Evolutionary conservation across 2,797 vertebrate genomes (phyloP).

Genomic region (Bucorvus abyssinicus): DNA sequence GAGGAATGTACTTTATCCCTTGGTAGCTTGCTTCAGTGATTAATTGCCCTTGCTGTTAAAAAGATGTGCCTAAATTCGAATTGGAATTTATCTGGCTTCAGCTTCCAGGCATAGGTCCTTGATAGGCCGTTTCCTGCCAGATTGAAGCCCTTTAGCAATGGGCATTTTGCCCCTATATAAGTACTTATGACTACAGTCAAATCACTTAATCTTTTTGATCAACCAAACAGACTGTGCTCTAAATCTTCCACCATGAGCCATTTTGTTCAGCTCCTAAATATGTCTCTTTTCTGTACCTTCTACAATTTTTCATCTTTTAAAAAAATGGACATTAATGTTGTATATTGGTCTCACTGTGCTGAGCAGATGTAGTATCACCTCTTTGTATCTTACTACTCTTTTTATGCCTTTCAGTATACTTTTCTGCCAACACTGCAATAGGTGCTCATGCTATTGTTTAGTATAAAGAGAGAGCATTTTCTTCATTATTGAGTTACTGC

Average conservation of each 20-base stretch:
- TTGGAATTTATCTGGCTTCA: constrained; percentile 26
- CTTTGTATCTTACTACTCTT: neutral
- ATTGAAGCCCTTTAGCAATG: neutral
- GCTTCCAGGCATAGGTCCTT: neutral
- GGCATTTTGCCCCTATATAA: neutral
- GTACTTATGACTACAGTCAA: neutral
- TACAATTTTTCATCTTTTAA: neutral
- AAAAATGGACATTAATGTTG: neutral
- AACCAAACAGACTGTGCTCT: neutral
- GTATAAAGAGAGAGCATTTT: neutral
- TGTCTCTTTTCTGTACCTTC: neutral
- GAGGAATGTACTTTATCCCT: neutral
- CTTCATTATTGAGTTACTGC: neutral
- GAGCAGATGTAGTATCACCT: neutral
- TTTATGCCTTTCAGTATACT: neutral
- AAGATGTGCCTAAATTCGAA: constrained; percentile 28
- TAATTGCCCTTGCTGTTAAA: neutral
- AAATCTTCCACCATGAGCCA: neutral
- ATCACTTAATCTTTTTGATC: neutral
- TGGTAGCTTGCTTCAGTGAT: constrained; percentile 2
- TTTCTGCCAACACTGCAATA: neutral
- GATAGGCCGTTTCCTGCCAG: neutral
- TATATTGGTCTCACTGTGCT: neutral
- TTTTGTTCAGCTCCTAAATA: neutral
- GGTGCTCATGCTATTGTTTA: neutral